Conservation (phyloP, 2,888 invertebrate species). For the Rambutsinella grinnellia region DNA sequence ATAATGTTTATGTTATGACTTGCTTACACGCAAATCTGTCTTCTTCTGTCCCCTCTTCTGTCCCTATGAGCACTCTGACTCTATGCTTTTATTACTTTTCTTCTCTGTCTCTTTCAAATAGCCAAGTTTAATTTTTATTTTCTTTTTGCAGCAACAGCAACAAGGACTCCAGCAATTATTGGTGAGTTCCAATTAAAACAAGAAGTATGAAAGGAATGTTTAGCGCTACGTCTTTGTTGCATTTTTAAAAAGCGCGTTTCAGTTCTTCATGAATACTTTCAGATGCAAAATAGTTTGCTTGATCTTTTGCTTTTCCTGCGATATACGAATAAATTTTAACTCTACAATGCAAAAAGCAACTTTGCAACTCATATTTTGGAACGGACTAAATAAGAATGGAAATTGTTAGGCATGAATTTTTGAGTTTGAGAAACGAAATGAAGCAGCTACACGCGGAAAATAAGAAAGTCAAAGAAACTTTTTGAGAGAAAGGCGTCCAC, state of each 20-base stretch:
- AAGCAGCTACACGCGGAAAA: too few species aligned
- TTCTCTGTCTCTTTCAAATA: not conserved
- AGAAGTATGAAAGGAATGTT: too few species aligned
- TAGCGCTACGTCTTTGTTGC: too few species aligned
- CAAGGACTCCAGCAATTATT: slow-evolving; percentile 92
- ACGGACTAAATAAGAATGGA: slow-evolving; percentile 3
- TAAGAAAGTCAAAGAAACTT: too few species aligned
- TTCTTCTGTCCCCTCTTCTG: not conserved
- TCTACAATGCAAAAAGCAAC: slow-evolving; percentile 17
- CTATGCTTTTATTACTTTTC: not conserved
- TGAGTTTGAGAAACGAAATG: not conserved
- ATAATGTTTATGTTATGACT: not conserved
- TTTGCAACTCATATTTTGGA: slow-evolving; percentile 41
- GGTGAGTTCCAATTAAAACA: slow-evolving; percentile 76
- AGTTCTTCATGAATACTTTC: too few species aligned
- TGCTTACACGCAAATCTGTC: not conserved
- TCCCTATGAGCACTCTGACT: too few species aligned
- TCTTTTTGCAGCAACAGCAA: slow-evolving; percentile 75
- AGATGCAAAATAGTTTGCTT: too few species aligned
- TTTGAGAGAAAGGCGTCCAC: not conserved
- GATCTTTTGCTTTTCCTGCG: not conserved
- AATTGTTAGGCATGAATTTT: not conserved
- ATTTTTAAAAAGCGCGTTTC: too few species aligned
- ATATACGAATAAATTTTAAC: too few species aligned
- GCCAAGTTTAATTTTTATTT: slow-evolving; percentile 39